Evolutionary conservation across 2,113 vertebrate species (phyloP).

Genomic region (Xiphophorus maculatus): DNA sequence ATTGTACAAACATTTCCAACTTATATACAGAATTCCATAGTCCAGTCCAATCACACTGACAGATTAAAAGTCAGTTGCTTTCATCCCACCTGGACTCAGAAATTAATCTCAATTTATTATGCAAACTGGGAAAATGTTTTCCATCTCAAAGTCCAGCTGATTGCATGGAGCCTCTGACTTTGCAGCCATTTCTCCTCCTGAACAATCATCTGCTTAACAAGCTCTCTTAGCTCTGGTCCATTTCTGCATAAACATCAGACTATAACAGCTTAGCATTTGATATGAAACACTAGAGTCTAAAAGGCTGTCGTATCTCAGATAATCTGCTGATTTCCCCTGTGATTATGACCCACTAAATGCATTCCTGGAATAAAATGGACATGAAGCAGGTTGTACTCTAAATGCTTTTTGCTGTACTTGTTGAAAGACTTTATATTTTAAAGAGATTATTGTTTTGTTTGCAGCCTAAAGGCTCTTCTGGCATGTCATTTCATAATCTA

Average conservation of each 20-base stretch:
- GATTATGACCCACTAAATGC: slow-evolving; percentile 68
- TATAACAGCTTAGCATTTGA: neutral
- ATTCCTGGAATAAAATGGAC: slow-evolving; percentile 72
- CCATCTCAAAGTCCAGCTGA: too few relatives aligned
- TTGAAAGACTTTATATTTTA: neutral
- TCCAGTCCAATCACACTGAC: too few relatives aligned
- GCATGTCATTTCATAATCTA: too few relatives aligned
- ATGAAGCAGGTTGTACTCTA: slow-evolving; percentile 21
- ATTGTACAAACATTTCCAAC: too few relatives aligned
- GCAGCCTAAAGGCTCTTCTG: neutral
- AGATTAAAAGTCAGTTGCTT: too few relatives aligned
- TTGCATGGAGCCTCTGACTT: too few relatives aligned
- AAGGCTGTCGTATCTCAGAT: slow-evolving; percentile 45
- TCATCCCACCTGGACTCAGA: too few relatives aligned
- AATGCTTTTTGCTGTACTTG: neutral
- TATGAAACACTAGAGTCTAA: slow-evolving; percentile 22
- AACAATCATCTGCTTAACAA: neutral
- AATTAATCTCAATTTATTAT: too few relatives aligned
- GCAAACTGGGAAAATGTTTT: too few relatives aligned
- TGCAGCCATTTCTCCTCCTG: neutral
- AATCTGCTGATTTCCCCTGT: slow-evolving; percentile 57
- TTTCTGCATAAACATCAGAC: neutral
- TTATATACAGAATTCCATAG: too few relatives aligned
- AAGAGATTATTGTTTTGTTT: neutral
- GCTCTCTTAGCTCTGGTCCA: neutral